Conservation (phyloP, 2,113 vertebrate species). For the Psilopsiagon aymara region DNA sequence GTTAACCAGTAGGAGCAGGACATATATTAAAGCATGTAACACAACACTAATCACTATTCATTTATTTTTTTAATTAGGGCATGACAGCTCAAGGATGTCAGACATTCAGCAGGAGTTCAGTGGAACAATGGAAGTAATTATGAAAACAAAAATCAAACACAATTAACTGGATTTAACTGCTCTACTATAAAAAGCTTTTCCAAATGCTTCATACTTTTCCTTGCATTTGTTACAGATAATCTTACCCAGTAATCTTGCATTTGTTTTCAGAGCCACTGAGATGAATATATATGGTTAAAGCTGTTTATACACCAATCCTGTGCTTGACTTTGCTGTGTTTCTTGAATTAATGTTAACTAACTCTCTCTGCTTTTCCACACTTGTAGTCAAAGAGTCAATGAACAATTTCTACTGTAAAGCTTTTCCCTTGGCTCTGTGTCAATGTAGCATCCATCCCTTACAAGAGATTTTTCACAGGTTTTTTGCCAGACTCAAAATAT, state of each 20-base stretch:
- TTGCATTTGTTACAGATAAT: constrained; percentile 46
- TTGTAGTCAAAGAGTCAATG: constrained; percentile 22
- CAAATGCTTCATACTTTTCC: constrained; percentile 16
- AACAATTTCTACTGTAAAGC: constrained; percentile 20
- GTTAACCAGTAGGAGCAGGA: not conserved
- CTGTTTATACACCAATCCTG: not conserved
- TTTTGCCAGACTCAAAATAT: not conserved
- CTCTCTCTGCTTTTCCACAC: constrained; percentile 25
- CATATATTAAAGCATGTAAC: not conserved
- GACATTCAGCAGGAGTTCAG: constrained; percentile 12
- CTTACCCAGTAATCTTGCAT: constrained; percentile 37
- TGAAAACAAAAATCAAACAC: constrained; percentile 31
- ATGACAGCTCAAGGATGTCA: not conserved
- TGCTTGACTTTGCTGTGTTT: not conserved
- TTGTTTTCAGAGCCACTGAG: constrained; percentile 41
- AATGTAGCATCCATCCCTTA: not conserved
- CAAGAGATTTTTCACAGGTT: not conserved
- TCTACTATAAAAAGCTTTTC: constrained; percentile 35
- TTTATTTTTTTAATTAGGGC: not conserved
- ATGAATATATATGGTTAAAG: constrained; percentile 27
- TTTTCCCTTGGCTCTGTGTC: not conserved
- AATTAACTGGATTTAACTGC: constrained; percentile 12
- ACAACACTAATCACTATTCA: constrained; percentile 7
- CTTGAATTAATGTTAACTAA: constrained; percentile 23
- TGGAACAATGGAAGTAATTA: constrained; percentile 50